Conservation (phyloP, 2,888 invertebrate species). For the Archaeoteleia sp. region DNA sequence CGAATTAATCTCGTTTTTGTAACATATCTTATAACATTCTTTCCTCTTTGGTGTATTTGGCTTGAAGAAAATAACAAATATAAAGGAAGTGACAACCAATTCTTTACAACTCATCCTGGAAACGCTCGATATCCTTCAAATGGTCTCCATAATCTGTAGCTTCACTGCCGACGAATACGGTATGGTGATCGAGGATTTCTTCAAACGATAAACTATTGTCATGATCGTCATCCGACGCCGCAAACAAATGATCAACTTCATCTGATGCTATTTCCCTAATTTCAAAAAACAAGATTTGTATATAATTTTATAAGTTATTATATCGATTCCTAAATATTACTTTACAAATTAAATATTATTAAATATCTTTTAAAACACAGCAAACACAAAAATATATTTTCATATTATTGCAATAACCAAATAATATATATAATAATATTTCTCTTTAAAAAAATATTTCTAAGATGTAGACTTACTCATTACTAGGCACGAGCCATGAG, state of each 20-base stretch:
- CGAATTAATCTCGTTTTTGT: too few relatives aligned
- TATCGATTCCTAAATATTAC: too few relatives aligned
- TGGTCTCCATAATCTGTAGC: conserved; percentile 92
- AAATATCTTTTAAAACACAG: too few relatives aligned
- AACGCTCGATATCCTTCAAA: conserved; percentile 85
- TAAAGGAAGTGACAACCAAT: conserved; percentile 3
- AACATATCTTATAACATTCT: too few relatives aligned
- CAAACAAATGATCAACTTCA: conserved; percentile 93
- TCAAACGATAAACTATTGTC: conserved; percentile 86
- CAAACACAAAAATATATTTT: too few relatives aligned
- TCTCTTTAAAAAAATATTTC: too few relatives aligned
- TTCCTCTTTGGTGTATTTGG: too few relatives aligned
- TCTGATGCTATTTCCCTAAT: conserved; percentile 88
- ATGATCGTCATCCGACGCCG: conserved; percentile 88
- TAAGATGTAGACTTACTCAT: conserved; percentile 90
- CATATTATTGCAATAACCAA: too few relatives aligned
- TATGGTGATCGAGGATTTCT: conserved; percentile 90
- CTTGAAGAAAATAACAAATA: too few relatives aligned
- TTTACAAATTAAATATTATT: too few relatives aligned
- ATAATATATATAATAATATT: too few relatives aligned
- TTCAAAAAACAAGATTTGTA: conserved; percentile 54
- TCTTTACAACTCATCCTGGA: conserved; percentile 84
- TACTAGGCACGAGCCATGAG: conserved; percentile 93
- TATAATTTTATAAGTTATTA: conserved; percentile 15
- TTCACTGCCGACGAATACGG: conserved; percentile 94